Evolutionary conservation across 2,797 vertebrate genomes (phyloP).

Genomic region (Meriones psammophilus): DNA sequence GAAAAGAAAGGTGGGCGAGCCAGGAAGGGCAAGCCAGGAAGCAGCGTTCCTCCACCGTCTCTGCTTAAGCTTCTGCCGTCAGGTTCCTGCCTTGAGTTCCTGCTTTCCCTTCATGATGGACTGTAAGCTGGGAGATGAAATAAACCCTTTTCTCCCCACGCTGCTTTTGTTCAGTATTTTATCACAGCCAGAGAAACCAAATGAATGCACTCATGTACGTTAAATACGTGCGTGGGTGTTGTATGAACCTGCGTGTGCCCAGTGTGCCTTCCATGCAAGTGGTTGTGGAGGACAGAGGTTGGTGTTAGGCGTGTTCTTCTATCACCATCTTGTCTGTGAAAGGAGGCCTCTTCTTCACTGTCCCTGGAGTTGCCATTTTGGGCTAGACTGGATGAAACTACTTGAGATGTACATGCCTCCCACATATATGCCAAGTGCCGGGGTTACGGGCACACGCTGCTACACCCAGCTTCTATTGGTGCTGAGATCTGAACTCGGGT

Average conservation of each 20-base stretch:
- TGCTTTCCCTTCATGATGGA: not conserved
- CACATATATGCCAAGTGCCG: not conserved
- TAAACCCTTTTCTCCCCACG: too few relatives aligned
- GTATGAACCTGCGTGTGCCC: not conserved
- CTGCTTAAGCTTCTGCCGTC: not conserved
- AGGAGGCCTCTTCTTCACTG: not conserved
- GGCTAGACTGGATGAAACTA: not conserved
- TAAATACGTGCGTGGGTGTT: not conserved
- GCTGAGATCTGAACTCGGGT: not conserved
- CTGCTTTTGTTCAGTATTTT: not conserved
- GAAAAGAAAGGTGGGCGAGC: not conserved
- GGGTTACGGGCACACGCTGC: not conserved
- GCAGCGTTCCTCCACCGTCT: not conserved
- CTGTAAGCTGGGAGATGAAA: not conserved
- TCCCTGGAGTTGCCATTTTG: not conserved
- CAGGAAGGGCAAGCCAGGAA: not conserved
- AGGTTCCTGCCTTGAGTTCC: not conserved
- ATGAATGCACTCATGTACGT: not conserved
- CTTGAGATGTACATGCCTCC: not conserved
- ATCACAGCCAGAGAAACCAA: not conserved
- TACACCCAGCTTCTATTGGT: not conserved
- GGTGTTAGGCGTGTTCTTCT: not conserved
- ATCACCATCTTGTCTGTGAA: not conserved
- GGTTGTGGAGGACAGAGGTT: not conserved
- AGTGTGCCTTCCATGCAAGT: not conserved